phyloP scores from a whole-genome alignment of 2,113 vertebrate species.

The Sinocyclocheilus anshuiensis region DNA sequence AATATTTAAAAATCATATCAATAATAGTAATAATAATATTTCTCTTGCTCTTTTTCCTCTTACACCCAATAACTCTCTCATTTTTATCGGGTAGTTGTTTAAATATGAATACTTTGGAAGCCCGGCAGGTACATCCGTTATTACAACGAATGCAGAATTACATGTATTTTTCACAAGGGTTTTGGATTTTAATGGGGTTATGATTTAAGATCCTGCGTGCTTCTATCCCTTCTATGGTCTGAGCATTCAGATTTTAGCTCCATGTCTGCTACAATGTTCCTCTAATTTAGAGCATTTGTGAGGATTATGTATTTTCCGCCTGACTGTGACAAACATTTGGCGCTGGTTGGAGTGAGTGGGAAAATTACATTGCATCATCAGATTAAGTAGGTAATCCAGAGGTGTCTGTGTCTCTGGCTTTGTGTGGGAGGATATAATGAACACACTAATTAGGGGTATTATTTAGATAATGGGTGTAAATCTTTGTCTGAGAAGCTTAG shows the following conservation, averaged over 20 bases:
- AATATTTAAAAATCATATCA: neutral
- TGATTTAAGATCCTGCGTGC: neutral
- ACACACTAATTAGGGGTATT: constrained; percentile 47
- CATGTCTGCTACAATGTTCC: neutral
- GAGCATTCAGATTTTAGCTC: neutral
- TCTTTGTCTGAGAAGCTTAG: constrained; percentile 43
- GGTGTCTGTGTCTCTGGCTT: constrained; percentile 38
- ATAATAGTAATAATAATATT: neutral
- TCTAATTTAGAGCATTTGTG: constrained; percentile 26
- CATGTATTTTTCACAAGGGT: constrained; percentile 14
- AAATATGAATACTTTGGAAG: constrained; percentile 31
- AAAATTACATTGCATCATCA: constrained; percentile 36
- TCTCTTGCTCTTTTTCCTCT: neutral
- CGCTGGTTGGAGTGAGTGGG: constrained; percentile 17
- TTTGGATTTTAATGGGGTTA: constrained; percentile 6
- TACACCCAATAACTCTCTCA: neutral
- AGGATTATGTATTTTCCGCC: constrained; percentile 32
- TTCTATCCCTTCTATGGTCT: neutral
- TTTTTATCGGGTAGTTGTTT: constrained; percentile 1
- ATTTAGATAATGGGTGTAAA: constrained; percentile 44
- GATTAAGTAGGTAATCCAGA: constrained; percentile 50
- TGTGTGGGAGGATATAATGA: constrained; percentile 52
- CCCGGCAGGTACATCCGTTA: constrained; percentile 6
- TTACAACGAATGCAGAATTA: constrained; percentile 23
- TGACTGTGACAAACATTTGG: constrained; percentile 40